phyloP scores from a whole-genome alignment of 1,140 invertebrate species.

The Orchestia grillus region DNA sequence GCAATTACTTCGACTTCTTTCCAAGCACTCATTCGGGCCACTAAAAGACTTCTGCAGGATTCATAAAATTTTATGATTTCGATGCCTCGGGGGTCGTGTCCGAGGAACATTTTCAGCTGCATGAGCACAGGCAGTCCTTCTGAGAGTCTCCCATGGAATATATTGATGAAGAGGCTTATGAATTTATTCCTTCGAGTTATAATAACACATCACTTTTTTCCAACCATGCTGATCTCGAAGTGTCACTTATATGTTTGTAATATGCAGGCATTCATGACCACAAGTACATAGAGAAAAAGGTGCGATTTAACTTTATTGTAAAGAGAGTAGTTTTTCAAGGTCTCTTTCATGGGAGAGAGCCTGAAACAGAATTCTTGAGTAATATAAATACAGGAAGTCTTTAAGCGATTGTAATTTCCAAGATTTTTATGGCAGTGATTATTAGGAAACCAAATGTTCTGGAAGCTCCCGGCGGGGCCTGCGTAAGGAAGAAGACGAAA shows the following conservation, averaged over 20 bases:
- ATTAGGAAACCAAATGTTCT: background rate
- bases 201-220: background rate
- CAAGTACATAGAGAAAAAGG: background rate
- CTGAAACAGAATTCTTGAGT: background rate
- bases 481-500: background rate
- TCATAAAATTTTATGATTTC: conserved; percentile 31
- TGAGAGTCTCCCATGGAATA: background rate
- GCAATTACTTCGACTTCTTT: background rate
- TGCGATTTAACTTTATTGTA: background rate
- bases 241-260: background rate
- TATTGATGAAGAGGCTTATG: background rate
- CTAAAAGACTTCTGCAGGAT: conserved; percentile 16
- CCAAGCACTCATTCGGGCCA: conserved; percentile 10
- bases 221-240: background rate
- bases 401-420: background rate
- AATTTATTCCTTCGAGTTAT: background rate
- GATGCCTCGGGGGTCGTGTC: background rate
- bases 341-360: background rate
- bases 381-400: background rate
- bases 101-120: background rate
- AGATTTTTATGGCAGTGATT: background rate
- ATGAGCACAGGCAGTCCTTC: background rate
- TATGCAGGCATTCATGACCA: background rate
- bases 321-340: background rate
- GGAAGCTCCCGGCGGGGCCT: too few species aligned